These are phyloP conservation scores for Drosophila insularis DNA, from an alignment of 1,140 invertebrate species.

Conservation along the genomic window DNA sequence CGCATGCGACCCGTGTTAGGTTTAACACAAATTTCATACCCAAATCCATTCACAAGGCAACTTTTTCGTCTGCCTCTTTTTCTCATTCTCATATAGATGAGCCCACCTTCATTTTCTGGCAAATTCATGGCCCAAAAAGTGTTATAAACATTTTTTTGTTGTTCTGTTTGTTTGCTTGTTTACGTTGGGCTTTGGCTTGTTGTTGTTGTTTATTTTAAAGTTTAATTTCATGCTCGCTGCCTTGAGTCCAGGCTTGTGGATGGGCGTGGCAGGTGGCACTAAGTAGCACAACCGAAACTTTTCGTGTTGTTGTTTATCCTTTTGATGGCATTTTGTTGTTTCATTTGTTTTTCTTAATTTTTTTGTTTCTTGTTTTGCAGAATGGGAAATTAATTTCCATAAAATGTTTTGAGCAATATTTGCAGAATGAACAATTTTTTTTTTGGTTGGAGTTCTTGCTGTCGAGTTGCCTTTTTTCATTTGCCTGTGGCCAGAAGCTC, in stretches of 20 bases:
- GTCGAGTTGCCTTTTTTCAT: background rate
- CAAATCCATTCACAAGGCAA: conserved; percentile 10
- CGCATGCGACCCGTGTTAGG: conserved; percentile 2
- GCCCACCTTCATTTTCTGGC: conserved; percentile 9
- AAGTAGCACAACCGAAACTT: conserved; percentile 37
- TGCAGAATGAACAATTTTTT: conserved; percentile 4
- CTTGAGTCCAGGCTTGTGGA: background rate
- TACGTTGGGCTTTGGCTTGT: conserved; percentile 27
- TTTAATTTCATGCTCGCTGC: conserved; percentile 61
- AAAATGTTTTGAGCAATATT: conserved; percentile 32
- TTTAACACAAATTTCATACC: background rate
- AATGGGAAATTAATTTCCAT: conserved; percentile 54
- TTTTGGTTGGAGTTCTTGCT: conserved; percentile 1
- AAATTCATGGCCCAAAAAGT: conserved; percentile 32
- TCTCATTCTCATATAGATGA: background rate
- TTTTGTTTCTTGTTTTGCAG: conserved; percentile 3
- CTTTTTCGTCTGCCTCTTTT: background rate
- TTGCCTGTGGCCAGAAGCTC: background rate
- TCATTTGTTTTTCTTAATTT: background rate
- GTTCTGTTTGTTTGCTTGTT: conserved; percentile 47
- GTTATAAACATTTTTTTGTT: conserved; percentile 25
- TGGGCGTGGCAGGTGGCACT: conserved; percentile 13
- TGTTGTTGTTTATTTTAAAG: conserved; percentile 48
- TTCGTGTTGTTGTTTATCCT: conserved; percentile 34
- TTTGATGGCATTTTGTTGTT: conserved; percentile 38